These are phyloP conservation scores for Pseudanteris insignis DNA, from an alignment of 2,888 invertebrate genomes.

Conservation along the genomic window DNA sequence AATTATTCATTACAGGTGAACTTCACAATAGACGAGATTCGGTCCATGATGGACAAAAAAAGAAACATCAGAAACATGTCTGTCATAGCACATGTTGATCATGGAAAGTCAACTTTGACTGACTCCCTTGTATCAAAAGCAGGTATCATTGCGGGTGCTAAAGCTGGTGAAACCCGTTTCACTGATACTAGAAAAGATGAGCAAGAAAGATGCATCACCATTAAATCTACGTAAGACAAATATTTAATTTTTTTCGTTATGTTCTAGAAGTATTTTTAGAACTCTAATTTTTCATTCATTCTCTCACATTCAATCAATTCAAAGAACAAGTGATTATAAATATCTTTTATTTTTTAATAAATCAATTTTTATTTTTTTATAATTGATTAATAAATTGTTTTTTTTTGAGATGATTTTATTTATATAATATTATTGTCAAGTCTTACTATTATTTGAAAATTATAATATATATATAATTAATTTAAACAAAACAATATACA, in stretches of 20 bases:
- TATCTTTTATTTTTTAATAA: too few species aligned
- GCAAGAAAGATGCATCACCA: constrained; percentile 99
- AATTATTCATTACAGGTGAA: constrained; percentile 85
- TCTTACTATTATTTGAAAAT: too few species aligned
- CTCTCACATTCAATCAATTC: too few species aligned
- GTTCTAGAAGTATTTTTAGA: too few species aligned
- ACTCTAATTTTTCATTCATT: too few species aligned
- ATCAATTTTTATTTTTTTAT: not conserved
- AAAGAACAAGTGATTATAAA: too few species aligned
- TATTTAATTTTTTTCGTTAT: too few species aligned
- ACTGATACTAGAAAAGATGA: constrained; percentile 99
- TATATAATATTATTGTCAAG: too few species aligned
- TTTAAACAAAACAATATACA: not conserved
- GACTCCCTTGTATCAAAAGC: constrained; percentile 99
- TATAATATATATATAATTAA: too few species aligned
- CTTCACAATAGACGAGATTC: constrained; percentile 99
- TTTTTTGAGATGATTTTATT: too few species aligned
- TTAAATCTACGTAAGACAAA: constrained; percentile 97
- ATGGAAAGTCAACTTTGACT: constrained; percentile 99
- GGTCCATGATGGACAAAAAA: constrained; percentile 99
- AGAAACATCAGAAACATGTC: constrained; percentile 99
- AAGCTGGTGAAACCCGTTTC: constrained; percentile 98
- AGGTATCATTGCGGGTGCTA: constrained; percentile 98
- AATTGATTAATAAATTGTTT: constrained; percentile 2
- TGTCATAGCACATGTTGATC: constrained; percentile 99